Evolutionary conservation across 2,888 invertebrate species (phyloP).

Genomic region (Terebella lapidaria): DNA sequence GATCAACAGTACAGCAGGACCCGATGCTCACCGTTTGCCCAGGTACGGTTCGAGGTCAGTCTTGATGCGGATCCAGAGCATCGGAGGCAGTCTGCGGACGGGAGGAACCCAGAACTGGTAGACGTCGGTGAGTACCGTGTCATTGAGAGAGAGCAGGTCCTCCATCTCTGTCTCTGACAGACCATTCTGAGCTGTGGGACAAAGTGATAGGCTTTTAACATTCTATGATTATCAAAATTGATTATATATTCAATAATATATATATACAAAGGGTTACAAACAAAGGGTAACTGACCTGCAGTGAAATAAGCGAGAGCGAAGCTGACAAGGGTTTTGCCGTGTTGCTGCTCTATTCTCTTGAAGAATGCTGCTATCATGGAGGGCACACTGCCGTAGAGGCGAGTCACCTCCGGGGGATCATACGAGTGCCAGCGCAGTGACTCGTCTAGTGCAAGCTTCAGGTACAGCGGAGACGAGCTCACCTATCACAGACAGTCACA

Average conservation of each 20-base stretch:
- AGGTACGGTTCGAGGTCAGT: slow-evolving; percentile 30
- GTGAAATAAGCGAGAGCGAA: slow-evolving; percentile 40
- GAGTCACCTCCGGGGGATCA: slow-evolving; percentile 22
- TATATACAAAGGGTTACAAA: background rate
- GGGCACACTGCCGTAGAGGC: slow-evolving; percentile 27
- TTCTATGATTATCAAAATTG: background rate
- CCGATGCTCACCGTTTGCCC: slow-evolving; percentile 14
- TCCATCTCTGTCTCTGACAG: slow-evolving; percentile 39
- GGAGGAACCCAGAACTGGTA: slow-evolving; percentile 46
- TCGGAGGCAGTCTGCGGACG: slow-evolving; percentile 42
- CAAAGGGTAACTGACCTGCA: slow-evolving; percentile 8
- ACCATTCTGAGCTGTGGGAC: slow-evolving; percentile 31
- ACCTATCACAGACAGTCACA: too few species aligned
- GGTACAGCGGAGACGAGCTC: slow-evolving; percentile 38
- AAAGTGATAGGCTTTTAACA: background rate
- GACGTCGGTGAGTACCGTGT: slow-evolving; percentile 41
- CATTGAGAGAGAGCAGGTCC: slow-evolving; percentile 41
- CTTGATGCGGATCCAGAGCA: slow-evolving; percentile 38
- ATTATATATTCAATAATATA: background rate
- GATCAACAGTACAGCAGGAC: too few species aligned
- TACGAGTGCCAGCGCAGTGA: slow-evolving; percentile 42
- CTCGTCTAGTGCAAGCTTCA: slow-evolving; percentile 42
- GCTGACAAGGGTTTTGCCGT: slow-evolving; percentile 38
- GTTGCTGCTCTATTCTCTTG: slow-evolving; percentile 32
- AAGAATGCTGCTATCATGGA: slow-evolving; percentile 16